phyloP scores from a whole-genome alignment of 2,888 invertebrate genomes.

The Eristalis tenax region DNA sequence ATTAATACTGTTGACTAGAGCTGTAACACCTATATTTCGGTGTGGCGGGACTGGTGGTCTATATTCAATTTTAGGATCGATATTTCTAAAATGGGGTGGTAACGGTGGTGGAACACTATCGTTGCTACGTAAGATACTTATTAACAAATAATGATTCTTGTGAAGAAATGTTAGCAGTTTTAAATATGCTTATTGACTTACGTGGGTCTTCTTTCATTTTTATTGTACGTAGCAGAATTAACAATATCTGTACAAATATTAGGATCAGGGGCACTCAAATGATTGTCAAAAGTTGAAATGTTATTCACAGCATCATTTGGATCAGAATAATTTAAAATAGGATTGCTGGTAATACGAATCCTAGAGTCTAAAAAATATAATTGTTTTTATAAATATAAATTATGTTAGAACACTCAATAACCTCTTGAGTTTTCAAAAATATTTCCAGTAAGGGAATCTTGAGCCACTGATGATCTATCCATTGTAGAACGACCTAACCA shows the following conservation, averaged over 20 bases:
- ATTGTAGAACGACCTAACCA: slow-evolving; percentile 94
- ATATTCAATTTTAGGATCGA: slow-evolving; percentile 85
- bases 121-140: slow-evolving; percentile 78
- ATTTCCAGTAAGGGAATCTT: slow-evolving; percentile 74
- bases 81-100: slow-evolving; percentile 81
- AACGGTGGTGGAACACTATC: slow-evolving; percentile 82
- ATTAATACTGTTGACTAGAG: slow-evolving; percentile 80
- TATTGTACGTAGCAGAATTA: slow-evolving; percentile 87
- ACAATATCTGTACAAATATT: slow-evolving; percentile 49
- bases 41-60: slow-evolving; percentile 95
- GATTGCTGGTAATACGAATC: slow-evolving; percentile 91
- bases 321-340: slow-evolving; percentile 87
- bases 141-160: slow-evolving; percentile 45
- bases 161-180: slow-evolving; percentile 27
- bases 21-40: slow-evolving; percentile 86
- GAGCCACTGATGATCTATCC: slow-evolving; percentile 81
- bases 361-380: slow-evolving; percentile 76
- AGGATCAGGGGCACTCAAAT: slow-evolving; percentile 78
- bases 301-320: slow-evolving; percentile 84
- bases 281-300: slow-evolving; percentile 88
- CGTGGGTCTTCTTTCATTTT: slow-evolving; percentile 82
- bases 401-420: slow-evolving; percentile 6
- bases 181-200: slow-evolving; percentile 16
- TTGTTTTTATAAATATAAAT: not conserved
- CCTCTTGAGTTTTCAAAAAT: slow-evolving; percentile 74